A percentile compares a stretch with the other conserved stretches of the same genome.
Conservation (phyloP, 2,797 vertebrate species). For the Diceros bicornis region DNA sequence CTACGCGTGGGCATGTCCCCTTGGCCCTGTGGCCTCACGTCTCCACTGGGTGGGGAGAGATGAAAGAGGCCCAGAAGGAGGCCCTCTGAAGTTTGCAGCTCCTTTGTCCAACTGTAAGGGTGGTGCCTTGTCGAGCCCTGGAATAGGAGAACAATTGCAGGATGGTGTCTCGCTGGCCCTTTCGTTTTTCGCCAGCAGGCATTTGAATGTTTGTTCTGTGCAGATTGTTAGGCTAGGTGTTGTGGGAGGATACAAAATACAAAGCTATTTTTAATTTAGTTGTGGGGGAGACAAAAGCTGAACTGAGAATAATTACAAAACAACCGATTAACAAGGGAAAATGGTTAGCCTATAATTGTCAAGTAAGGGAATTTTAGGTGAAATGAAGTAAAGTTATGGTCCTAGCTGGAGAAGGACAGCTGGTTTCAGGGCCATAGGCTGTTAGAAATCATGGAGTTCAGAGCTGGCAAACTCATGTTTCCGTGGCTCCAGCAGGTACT, state of each 20-base stretch:
- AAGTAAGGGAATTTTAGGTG: neutral
- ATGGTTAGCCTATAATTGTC: neutral
- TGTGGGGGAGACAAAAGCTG: constrained; percentile 68
- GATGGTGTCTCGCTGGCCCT: neutral
- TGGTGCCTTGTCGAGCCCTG: neutral
- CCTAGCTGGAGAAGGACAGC: neutral
- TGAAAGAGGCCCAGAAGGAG: neutral
- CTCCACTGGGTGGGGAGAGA: neutral
- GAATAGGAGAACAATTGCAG: neutral
- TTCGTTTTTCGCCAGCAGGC: neutral
- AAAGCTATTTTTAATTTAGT: constrained; percentile 72
- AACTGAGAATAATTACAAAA: constrained; percentile 64
- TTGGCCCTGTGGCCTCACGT: neutral
- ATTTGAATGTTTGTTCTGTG: neutral
- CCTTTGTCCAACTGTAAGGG: neutral
- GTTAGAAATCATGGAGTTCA: neutral
- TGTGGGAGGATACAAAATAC: constrained; percentile 59
- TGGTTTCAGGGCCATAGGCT: neutral
- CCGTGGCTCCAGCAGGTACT: neutral
- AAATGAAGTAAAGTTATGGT: neutral
- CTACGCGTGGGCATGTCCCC: too few species aligned
- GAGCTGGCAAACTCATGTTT: neutral
- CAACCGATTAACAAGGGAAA: constrained; percentile 35
- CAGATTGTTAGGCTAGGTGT: constrained; percentile 58
- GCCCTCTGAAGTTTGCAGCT: neutral